phyloP scores from a whole-genome alignment of 2,113 vertebrate species.

The Syngnathus floridae region DNA sequence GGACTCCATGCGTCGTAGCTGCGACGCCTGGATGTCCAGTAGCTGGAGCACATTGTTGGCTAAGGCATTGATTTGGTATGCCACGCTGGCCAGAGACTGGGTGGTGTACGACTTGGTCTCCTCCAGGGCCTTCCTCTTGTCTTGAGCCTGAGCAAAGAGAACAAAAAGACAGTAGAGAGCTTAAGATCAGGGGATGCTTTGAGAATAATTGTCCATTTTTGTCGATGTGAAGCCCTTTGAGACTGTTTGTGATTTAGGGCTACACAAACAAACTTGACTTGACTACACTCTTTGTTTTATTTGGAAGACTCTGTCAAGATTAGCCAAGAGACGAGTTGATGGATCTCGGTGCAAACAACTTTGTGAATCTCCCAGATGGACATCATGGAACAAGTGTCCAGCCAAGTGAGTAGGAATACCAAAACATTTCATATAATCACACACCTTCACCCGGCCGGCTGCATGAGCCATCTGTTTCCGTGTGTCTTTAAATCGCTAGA shows the following conservation, averaged over 20 bases:
- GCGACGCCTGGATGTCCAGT: conserved; percentile 96
- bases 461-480: conserved; percentile 55
- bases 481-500: conserved; percentile 43
- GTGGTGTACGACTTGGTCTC: conserved; percentile 99
- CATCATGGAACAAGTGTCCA: conserved; percentile 38
- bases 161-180: neutral
- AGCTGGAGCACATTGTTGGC: conserved; percentile 98
- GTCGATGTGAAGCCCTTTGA: too few species aligned
- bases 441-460: conserved; percentile 32
- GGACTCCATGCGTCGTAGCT: conserved; percentile 97
- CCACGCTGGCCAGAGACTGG: conserved; percentile 96
- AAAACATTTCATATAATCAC: conserved; percentile 41
- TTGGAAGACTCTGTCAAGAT: conserved; percentile 13
- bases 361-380: conserved; percentile 17
- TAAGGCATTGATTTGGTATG: conserved; percentile 99
- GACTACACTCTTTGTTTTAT: conserved; percentile 1
- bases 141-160: conserved; percentile 78
- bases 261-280: too few species aligned
- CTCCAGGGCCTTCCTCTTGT: conserved; percentile 98
- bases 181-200: too few species aligned
- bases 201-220: too few species aligned
- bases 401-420: conserved; percentile 48
- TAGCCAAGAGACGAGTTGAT: conserved; percentile 1
- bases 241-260: too few species aligned
- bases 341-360: conserved; percentile 1